These are phyloP conservation scores for Tragelaphus buxtoni DNA, from an alignment of 2,113 vertebrate genomes.

Conservation along the genomic window DNA sequence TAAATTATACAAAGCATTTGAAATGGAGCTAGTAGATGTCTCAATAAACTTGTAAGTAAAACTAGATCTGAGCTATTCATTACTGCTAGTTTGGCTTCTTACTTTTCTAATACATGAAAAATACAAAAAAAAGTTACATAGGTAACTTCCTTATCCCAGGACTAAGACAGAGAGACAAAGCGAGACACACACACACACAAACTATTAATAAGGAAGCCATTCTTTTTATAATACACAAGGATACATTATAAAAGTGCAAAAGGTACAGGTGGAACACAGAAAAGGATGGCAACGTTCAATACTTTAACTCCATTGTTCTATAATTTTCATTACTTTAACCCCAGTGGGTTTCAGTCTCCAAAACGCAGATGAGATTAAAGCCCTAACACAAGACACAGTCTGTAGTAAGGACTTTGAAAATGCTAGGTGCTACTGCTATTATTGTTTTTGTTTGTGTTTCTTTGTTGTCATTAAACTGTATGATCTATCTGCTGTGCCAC, in stretches of 20 bases:
- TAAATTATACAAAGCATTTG: neutral
- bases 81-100: neutral
- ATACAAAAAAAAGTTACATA: neutral
- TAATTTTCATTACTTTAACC: neutral
- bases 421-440: neutral
- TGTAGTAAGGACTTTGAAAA: neutral
- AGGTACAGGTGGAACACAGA: neutral
- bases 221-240: neutral
- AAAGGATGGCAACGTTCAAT: neutral
- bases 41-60: neutral
- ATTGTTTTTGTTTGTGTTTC: neutral
- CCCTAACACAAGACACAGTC: neutral
- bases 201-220: neutral
- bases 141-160: neutral
- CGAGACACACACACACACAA: neutral
- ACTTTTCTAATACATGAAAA: slow-evolving; percentile 18
- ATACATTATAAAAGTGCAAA: neutral
- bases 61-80: neutral
- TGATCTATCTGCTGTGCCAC: neutral
- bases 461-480: neutral
- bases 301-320: neutral
- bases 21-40: neutral
- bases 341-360: neutral
- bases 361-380: neutral
- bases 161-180: neutral